Conservation (phyloP, 2,797 vertebrate species). For the Okamejei kenojei region DNA sequence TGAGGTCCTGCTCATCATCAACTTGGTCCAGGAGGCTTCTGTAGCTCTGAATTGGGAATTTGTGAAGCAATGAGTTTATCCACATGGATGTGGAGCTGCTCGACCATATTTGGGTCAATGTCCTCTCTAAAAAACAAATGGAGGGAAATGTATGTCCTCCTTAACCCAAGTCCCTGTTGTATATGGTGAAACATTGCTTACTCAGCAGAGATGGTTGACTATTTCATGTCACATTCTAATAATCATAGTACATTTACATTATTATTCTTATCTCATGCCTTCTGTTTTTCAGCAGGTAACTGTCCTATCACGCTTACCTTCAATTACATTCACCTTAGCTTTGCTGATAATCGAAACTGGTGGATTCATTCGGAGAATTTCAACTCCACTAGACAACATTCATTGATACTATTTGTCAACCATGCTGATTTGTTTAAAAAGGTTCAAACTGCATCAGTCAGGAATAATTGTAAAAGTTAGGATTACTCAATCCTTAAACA, state of each 20-base stretch:
- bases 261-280: not conserved
- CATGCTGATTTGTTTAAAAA: not conserved
- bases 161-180: not conserved
- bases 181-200: not conserved
- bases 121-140: no score
- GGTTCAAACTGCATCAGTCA: not conserved
- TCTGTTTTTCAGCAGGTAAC: not conserved
- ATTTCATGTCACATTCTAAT: not conserved
- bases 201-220: not conserved
- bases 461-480: no score
- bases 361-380: not conserved
- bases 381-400: not conserved
- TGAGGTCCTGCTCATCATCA: no score
- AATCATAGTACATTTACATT: no score
- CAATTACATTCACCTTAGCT: not conserved
- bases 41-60: no score
- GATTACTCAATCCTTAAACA: no score
- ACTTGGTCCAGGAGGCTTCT: no score
- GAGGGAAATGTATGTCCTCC: no score
- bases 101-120: no score
- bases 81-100: no score
- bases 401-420: not conserved
- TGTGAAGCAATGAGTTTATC: no score
- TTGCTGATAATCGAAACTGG: not conserved
- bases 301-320: not conserved